Evolutionary conservation across 2,113 vertebrate species (phyloP).

Genomic region (Hippolais icterina): DNA sequence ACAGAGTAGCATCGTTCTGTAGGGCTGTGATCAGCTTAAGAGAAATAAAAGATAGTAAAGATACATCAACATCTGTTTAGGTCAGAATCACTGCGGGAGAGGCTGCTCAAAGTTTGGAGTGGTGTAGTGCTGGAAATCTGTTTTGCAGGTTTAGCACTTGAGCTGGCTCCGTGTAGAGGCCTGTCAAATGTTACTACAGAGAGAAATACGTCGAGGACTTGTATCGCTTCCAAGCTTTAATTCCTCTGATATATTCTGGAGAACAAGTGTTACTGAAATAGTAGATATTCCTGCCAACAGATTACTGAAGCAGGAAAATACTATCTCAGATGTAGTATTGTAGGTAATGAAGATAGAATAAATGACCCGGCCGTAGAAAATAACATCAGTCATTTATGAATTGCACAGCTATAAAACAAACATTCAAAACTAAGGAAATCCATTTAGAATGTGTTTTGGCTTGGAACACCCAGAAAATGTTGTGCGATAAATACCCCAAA

Average conservation of each 20-base stretch:
- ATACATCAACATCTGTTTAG: slow-evolving; percentile 42
- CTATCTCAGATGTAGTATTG: slow-evolving; percentile 2
- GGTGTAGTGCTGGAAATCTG: neutral
- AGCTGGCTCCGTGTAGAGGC: neutral
- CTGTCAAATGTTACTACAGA: slow-evolving; percentile 44
- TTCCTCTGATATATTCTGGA: slow-evolving; percentile 49
- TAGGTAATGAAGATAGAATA: slow-evolving; percentile 50
- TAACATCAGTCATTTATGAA: neutral
- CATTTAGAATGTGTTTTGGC: neutral
- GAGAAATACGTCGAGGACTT: slow-evolving; percentile 24
- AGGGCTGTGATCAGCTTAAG: neutral
- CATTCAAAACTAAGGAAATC: neutral
- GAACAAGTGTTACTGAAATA: slow-evolving; percentile 57
- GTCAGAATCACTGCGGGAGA: neutral
- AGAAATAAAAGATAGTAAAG: slow-evolving; percentile 23
- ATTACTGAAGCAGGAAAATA: slow-evolving; percentile 43
- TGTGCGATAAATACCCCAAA: neutral
- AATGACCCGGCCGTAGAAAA: neutral
- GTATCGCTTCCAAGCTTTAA: slow-evolving; percentile 45
- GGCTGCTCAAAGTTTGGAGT: neutral
- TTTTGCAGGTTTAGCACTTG: slow-evolving; percentile 29
- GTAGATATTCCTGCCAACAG: slow-evolving; percentile 48
- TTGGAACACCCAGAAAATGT: neutral
- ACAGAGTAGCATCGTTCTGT: neutral
- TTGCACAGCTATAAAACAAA: slow-evolving; percentile 6